Base-by-base conservation (phyloP, 2,797 vertebrate genomes). In the Periparus ater region DNA sequence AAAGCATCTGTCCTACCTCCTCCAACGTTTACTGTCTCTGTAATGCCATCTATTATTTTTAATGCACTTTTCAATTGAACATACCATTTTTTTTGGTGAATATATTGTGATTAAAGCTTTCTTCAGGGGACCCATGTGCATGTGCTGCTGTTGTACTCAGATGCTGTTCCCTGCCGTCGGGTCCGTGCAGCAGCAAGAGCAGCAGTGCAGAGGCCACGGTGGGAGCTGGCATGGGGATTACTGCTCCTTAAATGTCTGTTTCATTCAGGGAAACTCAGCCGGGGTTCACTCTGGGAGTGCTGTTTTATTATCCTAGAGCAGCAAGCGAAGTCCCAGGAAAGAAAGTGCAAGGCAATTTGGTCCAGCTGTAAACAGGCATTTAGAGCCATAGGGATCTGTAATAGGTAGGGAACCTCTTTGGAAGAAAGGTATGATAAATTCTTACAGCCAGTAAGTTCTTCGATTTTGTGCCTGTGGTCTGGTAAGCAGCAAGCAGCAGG, bases 381-480 rank as follows among this genome's bases (percentile, higher is more conserved):
- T 95, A 54, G 77, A 92, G 78, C 91, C 83, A 25, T 32, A 89
- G 58, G 89, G 80, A 88, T 32, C 61, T 89, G 80, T 91, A 50
- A 75, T 76, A 80, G 65, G 93, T 94, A 90, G 94, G 89, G 80
- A 95, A 88, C 58, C 74, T 84, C 91, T 88, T 93, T 95, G 94
- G 80, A 94, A 91, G 85, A 85, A 95, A 96, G 74, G 66, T 85
- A 95, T 91, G 93, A 93, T 95, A 96, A 97, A 97, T 96, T 95
- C 94, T 97, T 89, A 83, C 84, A 96, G 73, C 88, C 91, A 97
- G 8, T 95, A 92, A 83, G 77, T 93, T 95, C 91, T 96, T 96
- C 44, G 7, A 18, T 95, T 96, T 96, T 95, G 92, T 95, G 96
- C 87, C 68, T 93, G 79, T 93, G 83, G 87, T 97, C 96, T 94